These are phyloP conservation scores for Heliangelus exortis DNA, from an alignment of 2,797 vertebrate species.

Conservation along the genomic window DNA sequence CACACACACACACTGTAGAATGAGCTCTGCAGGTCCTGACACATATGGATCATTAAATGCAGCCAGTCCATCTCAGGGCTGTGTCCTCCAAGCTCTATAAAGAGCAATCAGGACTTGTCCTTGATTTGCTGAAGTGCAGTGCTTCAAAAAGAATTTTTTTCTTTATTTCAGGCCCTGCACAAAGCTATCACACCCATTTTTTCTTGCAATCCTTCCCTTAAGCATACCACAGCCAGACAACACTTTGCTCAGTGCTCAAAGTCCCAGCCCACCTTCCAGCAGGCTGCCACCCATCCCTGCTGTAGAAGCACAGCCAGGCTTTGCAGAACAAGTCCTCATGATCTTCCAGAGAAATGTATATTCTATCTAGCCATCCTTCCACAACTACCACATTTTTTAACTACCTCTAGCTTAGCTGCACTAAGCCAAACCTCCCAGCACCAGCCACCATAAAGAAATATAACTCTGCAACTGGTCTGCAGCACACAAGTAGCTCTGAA, in stretches of 20 bases:
- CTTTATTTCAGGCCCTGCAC: neutral
- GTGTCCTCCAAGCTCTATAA: neutral
- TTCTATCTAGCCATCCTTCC: neutral
- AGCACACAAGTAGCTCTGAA: neutral
- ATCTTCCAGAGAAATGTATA: neutral
- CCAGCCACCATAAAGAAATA: neutral
- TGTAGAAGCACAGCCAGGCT: neutral
- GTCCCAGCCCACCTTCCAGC: neutral
- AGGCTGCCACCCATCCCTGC: rapidly evolving
- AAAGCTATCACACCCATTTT: neutral
- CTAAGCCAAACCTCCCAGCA: neutral
- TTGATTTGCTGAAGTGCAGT: neutral
- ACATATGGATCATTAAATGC: rapidly evolving
- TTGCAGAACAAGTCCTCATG: neutral
- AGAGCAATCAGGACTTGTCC: neutral
- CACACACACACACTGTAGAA: neutral
- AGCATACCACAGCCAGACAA: neutral
- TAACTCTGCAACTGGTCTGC: neutral
- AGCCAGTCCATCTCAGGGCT: neutral
- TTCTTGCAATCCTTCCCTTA: neutral
- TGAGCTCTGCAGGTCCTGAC: neutral
- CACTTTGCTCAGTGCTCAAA: neutral
- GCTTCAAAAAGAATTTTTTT: neutral
- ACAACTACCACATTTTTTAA: neutral
- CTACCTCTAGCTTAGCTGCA: neutral